phyloP scores from a whole-genome alignment of 2,888 invertebrate species.

The Tenthredo distinguenda region DNA sequence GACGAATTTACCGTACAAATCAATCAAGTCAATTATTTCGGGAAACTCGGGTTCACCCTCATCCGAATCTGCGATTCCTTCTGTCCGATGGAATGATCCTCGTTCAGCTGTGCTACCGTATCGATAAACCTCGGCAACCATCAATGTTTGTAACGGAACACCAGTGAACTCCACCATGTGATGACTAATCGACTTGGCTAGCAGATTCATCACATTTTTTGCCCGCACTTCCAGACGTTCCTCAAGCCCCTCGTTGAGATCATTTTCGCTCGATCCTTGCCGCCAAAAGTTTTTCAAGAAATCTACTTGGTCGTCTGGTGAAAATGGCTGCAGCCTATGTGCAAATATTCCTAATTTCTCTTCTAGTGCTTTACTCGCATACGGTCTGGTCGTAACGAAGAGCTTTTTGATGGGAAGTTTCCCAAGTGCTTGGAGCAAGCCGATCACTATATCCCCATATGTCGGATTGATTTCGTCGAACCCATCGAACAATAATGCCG shows the following conservation, averaged over 20 bases:
- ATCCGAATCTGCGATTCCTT: not conserved
- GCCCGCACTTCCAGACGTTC: not conserved
- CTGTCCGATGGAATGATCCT: no score
- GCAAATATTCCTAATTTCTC: not conserved
- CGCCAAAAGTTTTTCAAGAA: slow-evolving; percentile 1
- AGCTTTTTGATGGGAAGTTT: not conserved
- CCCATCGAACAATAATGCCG: not conserved
- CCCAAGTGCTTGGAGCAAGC: not conserved
- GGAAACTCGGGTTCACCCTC: not conserved
- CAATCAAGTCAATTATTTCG: not conserved
- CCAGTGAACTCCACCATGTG: slow-evolving; percentile 24
- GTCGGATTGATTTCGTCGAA: not conserved
- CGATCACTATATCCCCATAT: not conserved
- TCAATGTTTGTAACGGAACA: slow-evolving; percentile 11
- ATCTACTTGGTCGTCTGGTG: not conserved
- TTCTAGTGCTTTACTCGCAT: not conserved
- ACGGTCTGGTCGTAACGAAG: not conserved
- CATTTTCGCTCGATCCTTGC: not conserved
- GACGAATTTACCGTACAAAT: not conserved
- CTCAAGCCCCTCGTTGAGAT: not conserved
- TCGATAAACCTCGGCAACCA: not conserved
- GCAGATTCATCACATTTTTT: not conserved
- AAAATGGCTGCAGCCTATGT: not conserved
- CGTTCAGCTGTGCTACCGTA: not conserved
- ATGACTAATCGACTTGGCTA: not conserved